A percentile compares a stretch with the other conserved stretches of the same genome.
Evolutionary conservation across 1,140 invertebrate species (phyloP).

Genomic region (Hirudo medicinalis): DNA sequence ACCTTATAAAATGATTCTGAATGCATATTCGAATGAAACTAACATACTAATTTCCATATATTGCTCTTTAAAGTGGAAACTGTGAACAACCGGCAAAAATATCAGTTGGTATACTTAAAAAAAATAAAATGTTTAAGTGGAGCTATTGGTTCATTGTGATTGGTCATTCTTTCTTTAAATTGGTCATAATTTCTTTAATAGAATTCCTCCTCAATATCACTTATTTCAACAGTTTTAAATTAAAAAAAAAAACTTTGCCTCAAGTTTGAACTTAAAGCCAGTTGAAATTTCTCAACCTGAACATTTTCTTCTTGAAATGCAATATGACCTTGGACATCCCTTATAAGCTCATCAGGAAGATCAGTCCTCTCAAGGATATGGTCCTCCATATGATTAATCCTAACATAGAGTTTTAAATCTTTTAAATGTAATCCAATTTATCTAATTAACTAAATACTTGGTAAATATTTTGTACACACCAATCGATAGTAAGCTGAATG

Average conservation of each 20-base stretch:
- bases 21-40: too few species aligned
- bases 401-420: background rate
- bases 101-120: too few species aligned
- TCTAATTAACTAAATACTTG: background rate
- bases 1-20: too few species aligned
- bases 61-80: too few species aligned
- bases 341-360: slow-evolving; percentile 45
- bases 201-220: too few species aligned
- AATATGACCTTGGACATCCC: slow-evolving; percentile 43
- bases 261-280: too few species aligned
- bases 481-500: slow-evolving; percentile 31
- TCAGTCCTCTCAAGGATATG: slow-evolving; percentile 36
- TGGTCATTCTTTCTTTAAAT: too few species aligned
- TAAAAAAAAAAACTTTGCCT: background rate
- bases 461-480: slow-evolving; percentile 37
- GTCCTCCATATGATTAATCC: slow-evolving; percentile 16
- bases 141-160: too few species aligned
- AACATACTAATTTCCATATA: too few species aligned
- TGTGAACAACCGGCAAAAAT: too few species aligned
- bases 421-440: background rate
- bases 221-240: background rate
- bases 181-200: too few species aligned
- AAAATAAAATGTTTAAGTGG: too few species aligned
- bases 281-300: background rate
- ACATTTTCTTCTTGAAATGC: slow-evolving; percentile 45